These are phyloP conservation scores for Drosophila setosimentum DNA, from an alignment of 2,888 invertebrate genomes.

Conservation along the genomic window DNA sequence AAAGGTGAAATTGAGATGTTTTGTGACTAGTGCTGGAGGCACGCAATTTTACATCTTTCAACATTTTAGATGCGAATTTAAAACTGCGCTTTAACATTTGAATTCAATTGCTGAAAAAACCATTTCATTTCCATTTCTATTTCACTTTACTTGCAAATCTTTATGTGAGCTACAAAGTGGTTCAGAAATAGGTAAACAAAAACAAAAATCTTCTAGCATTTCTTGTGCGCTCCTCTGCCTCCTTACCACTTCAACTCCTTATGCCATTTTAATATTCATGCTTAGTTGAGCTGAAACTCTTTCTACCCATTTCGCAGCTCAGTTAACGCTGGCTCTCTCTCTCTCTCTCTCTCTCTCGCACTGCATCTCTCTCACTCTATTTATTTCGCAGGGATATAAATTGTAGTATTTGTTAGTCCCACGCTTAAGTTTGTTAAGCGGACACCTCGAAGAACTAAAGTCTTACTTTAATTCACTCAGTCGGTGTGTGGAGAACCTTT, in stretches of 20 bases:
- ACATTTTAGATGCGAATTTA: background rate
- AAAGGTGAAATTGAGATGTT: background rate
- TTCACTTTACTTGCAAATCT: slow-evolving; percentile 5
- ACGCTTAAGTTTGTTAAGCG: slow-evolving; percentile 51
- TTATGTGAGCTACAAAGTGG: slow-evolving; percentile 13
- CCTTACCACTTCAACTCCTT: background rate
- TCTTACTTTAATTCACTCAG: slow-evolving; percentile 32
- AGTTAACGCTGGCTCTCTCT: slow-evolving; percentile 4
- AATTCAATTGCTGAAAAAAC: background rate
- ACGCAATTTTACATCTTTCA: background rate
- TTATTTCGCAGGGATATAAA: background rate
- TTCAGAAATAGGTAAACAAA: slow-evolving; percentile 2
- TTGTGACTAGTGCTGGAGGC: background rate
- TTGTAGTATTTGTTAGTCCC: slow-evolving; percentile 30
- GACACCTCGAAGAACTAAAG: slow-evolving; percentile 34
- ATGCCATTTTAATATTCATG: slow-evolving; percentile 52
- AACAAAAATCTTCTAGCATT: slow-evolving; percentile 1
- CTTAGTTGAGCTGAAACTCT: slow-evolving; percentile 51
- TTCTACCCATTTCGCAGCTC: slow-evolving; percentile 38
- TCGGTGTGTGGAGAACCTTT: slow-evolving; percentile 11
- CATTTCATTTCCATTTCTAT: slow-evolving; percentile 15
- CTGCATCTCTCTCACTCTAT: background rate
- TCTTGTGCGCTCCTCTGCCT: background rate
- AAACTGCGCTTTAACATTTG: background rate
- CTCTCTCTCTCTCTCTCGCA: too few relatives aligned